Conservation (phyloP, 2,797 vertebrate genomes). For the Amphiprion clarkii region DNA sequence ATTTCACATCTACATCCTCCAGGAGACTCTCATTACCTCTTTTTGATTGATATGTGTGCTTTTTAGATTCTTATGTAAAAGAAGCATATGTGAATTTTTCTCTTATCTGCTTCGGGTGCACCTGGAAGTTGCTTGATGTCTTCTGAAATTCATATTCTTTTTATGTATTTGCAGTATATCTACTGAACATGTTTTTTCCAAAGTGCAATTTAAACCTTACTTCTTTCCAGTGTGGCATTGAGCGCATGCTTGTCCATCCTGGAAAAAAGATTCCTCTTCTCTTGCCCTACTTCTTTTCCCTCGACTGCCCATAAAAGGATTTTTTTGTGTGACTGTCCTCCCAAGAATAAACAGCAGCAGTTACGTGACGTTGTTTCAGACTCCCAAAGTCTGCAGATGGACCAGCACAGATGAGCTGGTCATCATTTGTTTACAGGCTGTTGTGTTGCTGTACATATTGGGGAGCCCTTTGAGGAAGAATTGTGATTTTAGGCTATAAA, state of each 20-base stretch:
- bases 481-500: slow-evolving; percentile 16
- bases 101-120: too few species aligned
- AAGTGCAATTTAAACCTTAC: neutral
- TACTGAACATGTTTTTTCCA: neutral
- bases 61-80: too few species aligned
- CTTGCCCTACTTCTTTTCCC: neutral
- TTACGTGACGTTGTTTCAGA: neutral
- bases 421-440: slow-evolving; percentile 16
- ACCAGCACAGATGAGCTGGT: slow-evolving; percentile 18
- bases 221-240: too few species aligned
- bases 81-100: too few species aligned
- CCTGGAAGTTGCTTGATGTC: too few species aligned
- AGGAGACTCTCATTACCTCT: neutral
- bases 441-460: neutral
- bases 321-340: neutral
- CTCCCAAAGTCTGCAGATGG: slow-evolving; percentile 9
- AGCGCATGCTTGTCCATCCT: too few species aligned
- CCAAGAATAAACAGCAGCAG: neutral
- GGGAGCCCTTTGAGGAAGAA: slow-evolving; percentile 7
- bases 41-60: too few species aligned
- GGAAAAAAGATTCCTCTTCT: neutral
- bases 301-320: neutral
- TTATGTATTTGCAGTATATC: neutral
- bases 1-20: neutral
- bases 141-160: neutral